Conservation (phyloP, 2,888 invertebrate species). For the Conops quadrifasciatus region DNA sequence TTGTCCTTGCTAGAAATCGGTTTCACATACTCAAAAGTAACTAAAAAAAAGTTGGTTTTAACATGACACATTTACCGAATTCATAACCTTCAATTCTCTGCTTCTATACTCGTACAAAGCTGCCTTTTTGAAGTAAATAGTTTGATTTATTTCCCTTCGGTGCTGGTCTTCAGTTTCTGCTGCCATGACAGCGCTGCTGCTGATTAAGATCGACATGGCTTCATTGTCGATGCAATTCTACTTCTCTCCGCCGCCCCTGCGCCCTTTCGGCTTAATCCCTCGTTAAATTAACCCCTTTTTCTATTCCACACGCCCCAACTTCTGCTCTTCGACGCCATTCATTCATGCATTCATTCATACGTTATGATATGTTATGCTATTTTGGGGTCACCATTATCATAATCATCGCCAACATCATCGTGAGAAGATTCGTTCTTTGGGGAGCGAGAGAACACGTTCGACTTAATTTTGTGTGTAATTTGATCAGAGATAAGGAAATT, state of each 20-base stretch:
- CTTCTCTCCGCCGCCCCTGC: neutral
- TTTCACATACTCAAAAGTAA: no score
- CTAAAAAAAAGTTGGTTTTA: no score
- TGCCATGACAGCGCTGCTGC: no score
- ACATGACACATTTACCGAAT: no score
- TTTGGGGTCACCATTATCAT: neutral
- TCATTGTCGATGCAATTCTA: constrained; percentile 16
- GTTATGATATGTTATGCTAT: neutral
- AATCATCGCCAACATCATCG: no score
- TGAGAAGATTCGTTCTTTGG: constrained; percentile 15
- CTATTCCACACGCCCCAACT: neutral
- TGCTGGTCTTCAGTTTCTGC: no score
- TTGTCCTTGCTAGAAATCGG: no score
- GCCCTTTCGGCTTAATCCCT: neutral
- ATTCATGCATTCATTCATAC: neutral
- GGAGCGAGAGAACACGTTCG: neutral
- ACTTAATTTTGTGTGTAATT: constrained; percentile 34
- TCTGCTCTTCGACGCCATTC: no score
- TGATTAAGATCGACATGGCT: constrained; percentile 32
- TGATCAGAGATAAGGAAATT: constrained; percentile 28
- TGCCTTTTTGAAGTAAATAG: no score
- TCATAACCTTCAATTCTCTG: no score
- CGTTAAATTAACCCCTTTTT: neutral
- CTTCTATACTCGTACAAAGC: no score
- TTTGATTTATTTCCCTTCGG: no score